phyloP scores from a whole-genome alignment of 2,113 vertebrate species.

The Alethe diademata region DNA sequence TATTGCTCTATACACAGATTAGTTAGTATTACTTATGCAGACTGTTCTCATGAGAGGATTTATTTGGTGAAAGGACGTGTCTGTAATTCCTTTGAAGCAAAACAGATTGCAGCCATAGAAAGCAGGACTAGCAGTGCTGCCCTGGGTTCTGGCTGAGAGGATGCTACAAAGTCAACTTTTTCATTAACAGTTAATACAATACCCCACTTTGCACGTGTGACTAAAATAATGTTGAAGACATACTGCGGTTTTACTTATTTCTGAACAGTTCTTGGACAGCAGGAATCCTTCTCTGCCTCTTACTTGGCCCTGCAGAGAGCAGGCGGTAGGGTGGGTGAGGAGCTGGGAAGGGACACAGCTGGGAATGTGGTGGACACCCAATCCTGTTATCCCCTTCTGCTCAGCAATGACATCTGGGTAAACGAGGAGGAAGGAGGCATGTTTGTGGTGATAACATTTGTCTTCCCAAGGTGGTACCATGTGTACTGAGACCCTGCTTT shows the following conservation, averaged over 20 bases:
- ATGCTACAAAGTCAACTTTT: background rate
- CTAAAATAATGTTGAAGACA: background rate
- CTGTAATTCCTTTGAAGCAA: background rate
- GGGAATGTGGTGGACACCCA: rapidly evolving
- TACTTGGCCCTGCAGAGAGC: background rate
- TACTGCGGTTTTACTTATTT: background rate
- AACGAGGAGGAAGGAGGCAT: background rate
- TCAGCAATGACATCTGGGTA: background rate
- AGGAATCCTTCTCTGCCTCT: background rate
- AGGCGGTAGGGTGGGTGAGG: rapidly evolving
- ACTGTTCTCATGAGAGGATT: background rate
- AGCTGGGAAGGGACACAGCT: background rate
- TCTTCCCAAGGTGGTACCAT: background rate
- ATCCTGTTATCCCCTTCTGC: too few species aligned
- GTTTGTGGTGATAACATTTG: rapidly evolving
- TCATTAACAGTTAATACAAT: background rate
- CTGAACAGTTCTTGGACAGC: background rate
- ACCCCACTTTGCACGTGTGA: rapidly evolving
- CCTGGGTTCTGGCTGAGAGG: background rate
- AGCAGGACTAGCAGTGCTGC: background rate
- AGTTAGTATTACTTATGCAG: background rate
- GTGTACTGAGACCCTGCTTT: background rate
- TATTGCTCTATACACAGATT: background rate
- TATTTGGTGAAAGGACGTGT: background rate
- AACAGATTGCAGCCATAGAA: background rate